phyloP scores from a whole-genome alignment of 2,888 invertebrate species.

The Notocelia uddmanniana region DNA sequence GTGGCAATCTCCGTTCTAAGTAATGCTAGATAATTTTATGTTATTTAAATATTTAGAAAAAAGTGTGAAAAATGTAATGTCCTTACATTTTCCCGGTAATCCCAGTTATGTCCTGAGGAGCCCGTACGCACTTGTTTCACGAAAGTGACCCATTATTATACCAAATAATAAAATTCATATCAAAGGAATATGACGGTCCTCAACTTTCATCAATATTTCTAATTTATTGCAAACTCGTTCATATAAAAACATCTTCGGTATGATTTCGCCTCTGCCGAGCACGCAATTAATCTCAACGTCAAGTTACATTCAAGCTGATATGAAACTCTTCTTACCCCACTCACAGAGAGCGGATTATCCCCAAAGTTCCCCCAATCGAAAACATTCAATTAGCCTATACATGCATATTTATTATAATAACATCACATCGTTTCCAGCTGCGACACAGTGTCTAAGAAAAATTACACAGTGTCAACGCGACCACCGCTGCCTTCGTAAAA shows the following conservation, averaged over 20 bases:
- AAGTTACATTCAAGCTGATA: slow-evolving; percentile 28
- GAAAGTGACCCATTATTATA: too few relatives aligned
- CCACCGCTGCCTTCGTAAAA: neutral
- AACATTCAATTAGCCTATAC: slow-evolving; percentile 51
- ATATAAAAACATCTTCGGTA: neutral
- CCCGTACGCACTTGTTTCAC: too few relatives aligned
- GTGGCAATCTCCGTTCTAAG: too few relatives aligned
- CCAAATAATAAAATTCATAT: too few relatives aligned
- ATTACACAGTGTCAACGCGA: neutral
- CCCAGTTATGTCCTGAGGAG: too few relatives aligned
- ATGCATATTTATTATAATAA: slow-evolving; percentile 52
- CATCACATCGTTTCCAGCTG: slow-evolving; percentile 18
- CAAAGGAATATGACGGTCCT: neutral
- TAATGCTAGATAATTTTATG: too few relatives aligned
- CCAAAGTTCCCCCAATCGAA: slow-evolving; percentile 46
- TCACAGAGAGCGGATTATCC: slow-evolving; percentile 46
- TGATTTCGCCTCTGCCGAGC: neutral
- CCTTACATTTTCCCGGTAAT: too few relatives aligned
- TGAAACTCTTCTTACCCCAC: slow-evolving; percentile 35
- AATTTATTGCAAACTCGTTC: neutral
- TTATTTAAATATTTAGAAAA: too few relatives aligned
- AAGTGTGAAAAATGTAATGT: too few relatives aligned
- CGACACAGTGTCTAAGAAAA: slow-evolving; percentile 1
- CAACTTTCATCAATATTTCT: neutral
- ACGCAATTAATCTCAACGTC: slow-evolving; percentile 29